Conservation (phyloP, 2,888 invertebrate species). For the Harpalus rufipes region DNA sequence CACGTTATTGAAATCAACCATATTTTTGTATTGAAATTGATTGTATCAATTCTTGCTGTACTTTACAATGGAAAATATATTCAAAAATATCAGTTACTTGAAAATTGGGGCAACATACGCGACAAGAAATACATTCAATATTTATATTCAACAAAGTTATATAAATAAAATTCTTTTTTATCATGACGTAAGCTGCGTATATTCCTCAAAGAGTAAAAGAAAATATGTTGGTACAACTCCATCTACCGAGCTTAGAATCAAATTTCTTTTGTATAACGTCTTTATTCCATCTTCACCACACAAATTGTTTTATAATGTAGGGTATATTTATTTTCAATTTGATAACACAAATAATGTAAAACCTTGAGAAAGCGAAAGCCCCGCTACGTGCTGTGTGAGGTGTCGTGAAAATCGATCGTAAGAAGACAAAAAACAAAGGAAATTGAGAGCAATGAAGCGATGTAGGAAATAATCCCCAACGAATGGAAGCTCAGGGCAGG, state of each 20-base stretch:
- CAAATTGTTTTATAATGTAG: slow-evolving; percentile 6
- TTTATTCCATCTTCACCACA: not conserved
- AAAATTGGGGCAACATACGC: too few relatives aligned
- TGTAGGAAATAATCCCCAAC: slow-evolving; percentile 28
- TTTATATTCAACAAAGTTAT: too few relatives aligned
- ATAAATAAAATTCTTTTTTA: too few relatives aligned
- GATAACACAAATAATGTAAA: slow-evolving; percentile 6
- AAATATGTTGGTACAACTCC: not conserved
- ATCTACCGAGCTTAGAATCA: not conserved
- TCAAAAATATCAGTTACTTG: too few relatives aligned
- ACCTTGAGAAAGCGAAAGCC: slow-evolving; percentile 4
- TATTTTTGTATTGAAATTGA: too few relatives aligned
- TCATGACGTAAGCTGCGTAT: not conserved
- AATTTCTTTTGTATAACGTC: not conserved
- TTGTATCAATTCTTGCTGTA: too few relatives aligned
- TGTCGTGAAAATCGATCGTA: slow-evolving; percentile 37
- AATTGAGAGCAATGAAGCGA: slow-evolving; percentile 46
- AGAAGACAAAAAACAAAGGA: slow-evolving; percentile 47
- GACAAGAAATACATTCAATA: too few relatives aligned
- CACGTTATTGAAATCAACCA: too few relatives aligned
- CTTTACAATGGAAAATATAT: too few relatives aligned
- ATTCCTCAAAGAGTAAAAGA: not conserved
- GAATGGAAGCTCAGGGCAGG: slow-evolving; percentile 41
- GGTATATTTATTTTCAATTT: slow-evolving; percentile 7
- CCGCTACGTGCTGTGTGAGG: slow-evolving; percentile 3